phyloP scores from a whole-genome alignment of 1,140 invertebrate species.

The Gerris buenoi region DNA sequence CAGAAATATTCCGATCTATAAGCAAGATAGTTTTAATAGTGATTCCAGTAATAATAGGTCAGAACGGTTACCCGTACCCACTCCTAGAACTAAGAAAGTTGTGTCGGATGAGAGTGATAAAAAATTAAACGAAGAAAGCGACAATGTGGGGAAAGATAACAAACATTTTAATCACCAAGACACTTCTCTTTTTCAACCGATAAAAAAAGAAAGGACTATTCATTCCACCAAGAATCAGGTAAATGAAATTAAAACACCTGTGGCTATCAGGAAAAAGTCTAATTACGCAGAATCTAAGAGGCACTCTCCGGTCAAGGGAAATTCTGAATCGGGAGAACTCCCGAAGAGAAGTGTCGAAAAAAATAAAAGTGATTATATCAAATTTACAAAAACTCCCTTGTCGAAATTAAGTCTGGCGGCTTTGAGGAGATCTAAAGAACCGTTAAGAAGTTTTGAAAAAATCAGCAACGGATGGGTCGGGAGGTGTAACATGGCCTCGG shows the following conservation, averaged over 20 bases:
- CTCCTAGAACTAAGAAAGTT: too few relatives aligned
- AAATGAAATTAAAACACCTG: not conserved
- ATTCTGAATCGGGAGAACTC: too few relatives aligned
- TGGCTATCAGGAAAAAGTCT: not conserved
- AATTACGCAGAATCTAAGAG: not conserved
- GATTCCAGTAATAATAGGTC: too few relatives aligned
- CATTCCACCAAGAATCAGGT: not conserved
- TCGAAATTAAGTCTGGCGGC: not conserved
- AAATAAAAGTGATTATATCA: too few relatives aligned
- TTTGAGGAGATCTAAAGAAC: constrained; percentile 8
- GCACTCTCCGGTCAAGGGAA: too few relatives aligned
- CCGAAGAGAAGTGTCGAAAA: too few relatives aligned
- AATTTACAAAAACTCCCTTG: too few relatives aligned
- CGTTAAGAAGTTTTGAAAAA: constrained; percentile 14
- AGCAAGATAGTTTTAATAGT: not conserved
- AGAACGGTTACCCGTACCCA: too few relatives aligned
- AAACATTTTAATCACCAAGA: not conserved
- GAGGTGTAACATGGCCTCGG: constrained; percentile 8
- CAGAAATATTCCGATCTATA: not conserved
- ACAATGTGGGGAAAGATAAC: not conserved
- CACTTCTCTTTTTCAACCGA: not conserved
- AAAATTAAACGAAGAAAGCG: not conserved
- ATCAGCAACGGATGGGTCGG: constrained; percentile 15
- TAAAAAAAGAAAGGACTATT: not conserved
- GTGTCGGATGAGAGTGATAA: too few relatives aligned